Percentiles rank a stretch among this genome's conserved stretches.
phyloP scores from a whole-genome alignment of 2,888 invertebrate species.

The Alloscopus bannaensis region DNA sequence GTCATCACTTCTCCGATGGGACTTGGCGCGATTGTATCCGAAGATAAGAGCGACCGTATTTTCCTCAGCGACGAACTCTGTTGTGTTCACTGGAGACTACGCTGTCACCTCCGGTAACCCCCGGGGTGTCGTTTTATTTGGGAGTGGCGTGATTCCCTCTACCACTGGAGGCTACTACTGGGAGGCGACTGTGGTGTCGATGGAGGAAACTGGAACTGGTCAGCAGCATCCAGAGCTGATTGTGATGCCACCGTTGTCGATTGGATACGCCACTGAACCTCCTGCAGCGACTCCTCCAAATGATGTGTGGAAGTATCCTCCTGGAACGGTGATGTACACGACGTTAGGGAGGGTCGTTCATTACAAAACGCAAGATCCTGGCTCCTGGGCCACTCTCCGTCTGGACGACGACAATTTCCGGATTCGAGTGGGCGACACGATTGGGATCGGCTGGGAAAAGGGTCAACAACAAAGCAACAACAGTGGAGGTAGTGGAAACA shows the following conservation, averaged over 20 bases:
- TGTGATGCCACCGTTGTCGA: conserved; percentile 54
- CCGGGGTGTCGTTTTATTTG: conserved; percentile 75
- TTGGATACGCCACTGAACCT: conserved; percentile 54
- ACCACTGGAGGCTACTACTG: conserved; percentile 50
- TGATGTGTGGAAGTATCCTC: conserved; percentile 62
- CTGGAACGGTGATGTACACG: conserved; percentile 59
- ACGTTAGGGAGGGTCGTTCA: conserved; percentile 76
- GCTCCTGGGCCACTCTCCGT: conserved; percentile 75
- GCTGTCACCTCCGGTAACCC: conserved; percentile 75
- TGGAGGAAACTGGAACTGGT: conserved; percentile 57
- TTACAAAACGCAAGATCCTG: conserved; percentile 76
- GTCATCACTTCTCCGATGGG: conserved; percentile 74
- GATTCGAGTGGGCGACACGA: conserved; percentile 75
- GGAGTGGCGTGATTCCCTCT: conserved; percentile 74
- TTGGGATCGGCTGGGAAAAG: conserved; percentile 75
- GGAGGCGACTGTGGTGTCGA: conserved; percentile 54
- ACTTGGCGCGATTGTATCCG: conserved; percentile 74
- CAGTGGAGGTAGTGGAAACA: not conserved
- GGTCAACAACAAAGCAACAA: not conserved
- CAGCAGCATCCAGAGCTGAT: conserved; percentile 45
- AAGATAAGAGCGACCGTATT: conserved; percentile 75
- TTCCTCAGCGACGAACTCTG: conserved; percentile 74
- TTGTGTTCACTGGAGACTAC: conserved; percentile 76
- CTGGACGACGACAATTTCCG: conserved; percentile 73
- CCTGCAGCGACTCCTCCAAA: conserved; percentile 5